phyloP scores from a whole-genome alignment of 2,888 invertebrate species.

The Caenorhabditis sulstoni region DNA sequence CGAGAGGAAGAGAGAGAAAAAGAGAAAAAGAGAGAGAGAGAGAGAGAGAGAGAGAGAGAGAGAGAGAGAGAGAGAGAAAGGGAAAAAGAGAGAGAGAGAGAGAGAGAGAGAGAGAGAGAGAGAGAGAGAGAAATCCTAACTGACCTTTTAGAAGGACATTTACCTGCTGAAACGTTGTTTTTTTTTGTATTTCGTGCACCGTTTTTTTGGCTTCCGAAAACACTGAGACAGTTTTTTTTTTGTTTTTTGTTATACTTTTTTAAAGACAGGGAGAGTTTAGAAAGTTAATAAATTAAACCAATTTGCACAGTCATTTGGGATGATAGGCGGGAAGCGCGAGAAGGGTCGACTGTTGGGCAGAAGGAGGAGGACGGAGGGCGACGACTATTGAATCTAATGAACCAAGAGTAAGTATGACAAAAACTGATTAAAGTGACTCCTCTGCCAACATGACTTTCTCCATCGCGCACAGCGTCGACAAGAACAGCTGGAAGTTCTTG shows the following conservation, averaged over 20 bases:
- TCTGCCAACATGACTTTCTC: conserved; percentile 32
- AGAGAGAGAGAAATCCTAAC: conserved; percentile 37
- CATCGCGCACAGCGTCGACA: conserved; percentile 25
- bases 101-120: background rate
- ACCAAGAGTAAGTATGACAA: conserved; percentile 48
- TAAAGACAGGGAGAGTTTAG: background rate
- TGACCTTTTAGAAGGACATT: conserved; percentile 10
- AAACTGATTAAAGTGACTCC: conserved; percentile 32
- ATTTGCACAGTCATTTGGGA: background rate
- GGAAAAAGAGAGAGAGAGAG: conserved; percentile 1
- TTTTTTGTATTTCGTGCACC: conserved; percentile 21
- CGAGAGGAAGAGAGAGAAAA: conserved; percentile 5
- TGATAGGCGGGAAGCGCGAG: no score
- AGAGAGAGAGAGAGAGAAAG: conserved; percentile 7
- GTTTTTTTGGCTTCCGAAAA: conserved; percentile 5
- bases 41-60: conserved; percentile 5
- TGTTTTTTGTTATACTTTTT: conserved; percentile 3
- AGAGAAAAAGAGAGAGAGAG: conserved; percentile 4
- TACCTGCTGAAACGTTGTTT: conserved; percentile 38
- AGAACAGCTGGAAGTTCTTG: conserved; percentile 47
- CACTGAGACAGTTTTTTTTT: conserved; percentile 14
- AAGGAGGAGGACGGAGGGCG: conserved; percentile 6
- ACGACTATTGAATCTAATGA: conserved; percentile 37
- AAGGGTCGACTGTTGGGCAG: no score
- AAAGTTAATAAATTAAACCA: conserved; percentile 10